Percentiles rank a stretch among this genome's conserved stretches.
phyloP scores from a whole-genome alignment of 2,797 vertebrate genomes.

The Spea hammondii region DNA sequence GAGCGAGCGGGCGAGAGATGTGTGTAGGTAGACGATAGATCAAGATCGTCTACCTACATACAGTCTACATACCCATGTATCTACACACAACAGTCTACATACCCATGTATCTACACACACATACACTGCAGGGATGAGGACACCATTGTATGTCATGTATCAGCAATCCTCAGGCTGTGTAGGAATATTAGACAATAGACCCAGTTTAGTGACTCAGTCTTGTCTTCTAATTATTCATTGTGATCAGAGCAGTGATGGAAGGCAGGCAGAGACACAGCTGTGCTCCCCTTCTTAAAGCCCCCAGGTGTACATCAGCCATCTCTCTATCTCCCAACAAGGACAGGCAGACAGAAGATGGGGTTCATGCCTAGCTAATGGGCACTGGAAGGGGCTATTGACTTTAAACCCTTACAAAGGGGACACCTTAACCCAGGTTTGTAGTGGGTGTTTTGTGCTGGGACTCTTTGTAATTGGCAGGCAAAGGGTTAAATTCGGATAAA shows the following conservation, averaged over 20 bases:
- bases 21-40: too few species aligned
- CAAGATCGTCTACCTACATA: too few species aligned
- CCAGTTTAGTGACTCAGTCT: constrained; percentile 6
- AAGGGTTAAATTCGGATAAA: background rate
- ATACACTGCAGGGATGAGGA: too few species aligned
- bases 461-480: background rate
- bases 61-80: background rate
- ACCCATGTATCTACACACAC: background rate
- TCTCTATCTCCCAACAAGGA: background rate
- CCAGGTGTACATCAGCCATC: background rate
- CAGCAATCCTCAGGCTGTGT: background rate
- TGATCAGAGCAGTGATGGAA: constrained; percentile 8
- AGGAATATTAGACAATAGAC: constrained; percentile 19
- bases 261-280: background rate
- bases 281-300: background rate
- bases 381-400: too few species aligned
- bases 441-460: too few species aligned
- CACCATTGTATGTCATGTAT: background rate
- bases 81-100: background rate
- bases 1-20: too few species aligned
- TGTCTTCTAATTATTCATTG: constrained; percentile 37
- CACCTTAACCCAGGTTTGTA: too few species aligned
- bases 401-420: too few species aligned
- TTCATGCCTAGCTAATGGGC: too few species aligned
- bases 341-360: background rate